Evolutionary conservation across 2,113 vertebrate genomes (phyloP).

Genomic region (Toxotes jaculatrix): DNA sequence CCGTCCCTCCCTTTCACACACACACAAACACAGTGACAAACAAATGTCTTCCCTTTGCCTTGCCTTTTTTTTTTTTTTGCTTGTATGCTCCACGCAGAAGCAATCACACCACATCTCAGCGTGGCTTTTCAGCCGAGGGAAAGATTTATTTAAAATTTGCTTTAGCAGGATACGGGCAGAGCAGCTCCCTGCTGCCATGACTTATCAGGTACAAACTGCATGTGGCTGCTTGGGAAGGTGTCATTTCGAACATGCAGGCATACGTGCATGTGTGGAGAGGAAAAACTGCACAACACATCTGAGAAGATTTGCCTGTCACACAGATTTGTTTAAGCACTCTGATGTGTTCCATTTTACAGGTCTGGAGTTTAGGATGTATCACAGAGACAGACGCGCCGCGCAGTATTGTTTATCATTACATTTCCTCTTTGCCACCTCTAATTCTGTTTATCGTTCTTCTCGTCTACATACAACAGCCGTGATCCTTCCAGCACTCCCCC

Average conservation of each 20-base stretch:
- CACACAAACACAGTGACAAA: conserved; percentile 14
- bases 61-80: background rate
- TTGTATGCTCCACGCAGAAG: conserved; percentile 24
- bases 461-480: conserved; percentile 17
- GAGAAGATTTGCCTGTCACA: conserved; percentile 65
- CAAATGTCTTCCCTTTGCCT: conserved; percentile 2
- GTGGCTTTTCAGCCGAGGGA: conserved; percentile 11
- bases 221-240: conserved; percentile 33
- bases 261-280: background rate
- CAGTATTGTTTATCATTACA: conserved; percentile 55
- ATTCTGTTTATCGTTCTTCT: conserved; percentile 67
- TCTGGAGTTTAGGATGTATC: conserved; percentile 36
- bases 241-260: conserved; percentile 1
- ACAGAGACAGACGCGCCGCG: conserved; percentile 29
- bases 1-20: background rate
- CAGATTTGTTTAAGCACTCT: conserved; percentile 65
- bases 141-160: conserved; percentile 39
- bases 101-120: conserved; percentile 17
- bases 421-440: conserved; percentile 51
- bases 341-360: conserved; percentile 64
- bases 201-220: conserved; percentile 53
- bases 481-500: conserved; percentile 35
- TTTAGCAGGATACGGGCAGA: conserved; percentile 19
- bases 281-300: conserved; percentile 38
- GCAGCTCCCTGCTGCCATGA: background rate